Evolutionary conservation across 2,797 vertebrate species (phyloP).

Genomic region (Pempheris klunzingeri): DNA sequence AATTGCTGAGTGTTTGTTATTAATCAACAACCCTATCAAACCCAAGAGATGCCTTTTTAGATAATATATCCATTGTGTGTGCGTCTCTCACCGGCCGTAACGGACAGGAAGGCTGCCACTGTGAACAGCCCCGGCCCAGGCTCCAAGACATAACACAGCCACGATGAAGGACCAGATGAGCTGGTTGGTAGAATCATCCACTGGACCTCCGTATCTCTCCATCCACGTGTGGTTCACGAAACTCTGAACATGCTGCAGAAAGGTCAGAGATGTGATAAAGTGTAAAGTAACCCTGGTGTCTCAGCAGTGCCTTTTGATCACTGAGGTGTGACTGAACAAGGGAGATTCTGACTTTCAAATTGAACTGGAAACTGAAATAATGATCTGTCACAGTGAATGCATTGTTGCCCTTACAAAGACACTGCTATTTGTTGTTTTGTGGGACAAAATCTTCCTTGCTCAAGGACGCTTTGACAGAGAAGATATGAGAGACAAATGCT

Average conservation of each 20-base stretch:
- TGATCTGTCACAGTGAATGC: too few relatives aligned
- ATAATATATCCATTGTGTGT: not conserved
- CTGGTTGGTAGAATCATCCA: slow-evolving; percentile 72
- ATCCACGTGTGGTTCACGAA: slow-evolving; percentile 86
- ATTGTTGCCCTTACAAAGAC: not conserved
- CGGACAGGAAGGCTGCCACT: slow-evolving; percentile 82
- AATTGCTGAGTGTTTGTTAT: not conserved
- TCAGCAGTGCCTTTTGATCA: too few relatives aligned
- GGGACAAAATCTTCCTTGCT: not conserved
- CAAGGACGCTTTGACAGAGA: too few relatives aligned
- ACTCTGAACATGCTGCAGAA: slow-evolving; percentile 79
- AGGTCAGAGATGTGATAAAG: slow-evolving; percentile 9
- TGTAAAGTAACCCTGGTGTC: not conserved
- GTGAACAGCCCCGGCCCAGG: slow-evolving; percentile 78
- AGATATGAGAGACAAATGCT: not conserved
- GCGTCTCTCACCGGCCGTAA: slow-evolving; percentile 82
- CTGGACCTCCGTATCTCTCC: slow-evolving; percentile 70
- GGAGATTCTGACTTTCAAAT: not conserved
- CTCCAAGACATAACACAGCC: slow-evolving; percentile 83
- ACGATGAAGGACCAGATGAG: slow-evolving; percentile 86
- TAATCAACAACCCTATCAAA: not conserved
- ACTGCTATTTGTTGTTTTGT: not conserved
- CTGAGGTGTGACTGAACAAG: too few relatives aligned
- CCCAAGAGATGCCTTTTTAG: not conserved
- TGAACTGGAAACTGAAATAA: too few relatives aligned